Percentiles rank a stretch among this genome's conserved stretches.
These are phyloP conservation scores for Drosophila cracens DNA, from an alignment of 2,888 invertebrate species.

Conservation along the genomic window DNA sequence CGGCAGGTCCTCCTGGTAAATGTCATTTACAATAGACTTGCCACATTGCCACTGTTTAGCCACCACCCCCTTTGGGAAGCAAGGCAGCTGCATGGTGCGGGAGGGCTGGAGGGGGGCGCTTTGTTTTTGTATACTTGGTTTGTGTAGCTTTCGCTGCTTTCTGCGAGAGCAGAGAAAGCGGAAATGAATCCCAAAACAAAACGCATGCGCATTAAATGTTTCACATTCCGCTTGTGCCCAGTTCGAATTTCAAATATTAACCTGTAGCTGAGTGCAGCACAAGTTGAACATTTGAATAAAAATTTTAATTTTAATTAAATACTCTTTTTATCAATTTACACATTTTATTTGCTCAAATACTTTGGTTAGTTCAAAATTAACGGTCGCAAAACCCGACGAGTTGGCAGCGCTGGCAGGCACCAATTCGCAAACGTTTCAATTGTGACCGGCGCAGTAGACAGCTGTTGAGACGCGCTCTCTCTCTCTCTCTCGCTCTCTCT, in stretches of 20 bases:
- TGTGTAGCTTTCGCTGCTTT: constrained; percentile 14
- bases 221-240: constrained; percentile 23
- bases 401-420: constrained; percentile 42
- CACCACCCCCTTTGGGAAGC: constrained; percentile 36
- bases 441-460: constrained; percentile 55
- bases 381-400: constrained; percentile 28
- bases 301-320: background rate
- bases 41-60: constrained; percentile 32
- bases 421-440: constrained; percentile 40
- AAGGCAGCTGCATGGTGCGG: background rate
- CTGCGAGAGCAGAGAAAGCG: constrained; percentile 7
- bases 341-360: background rate
- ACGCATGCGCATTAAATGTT: constrained; percentile 55
- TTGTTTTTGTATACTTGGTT: constrained; percentile 74
- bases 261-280: background rate
- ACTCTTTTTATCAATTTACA: background rate
- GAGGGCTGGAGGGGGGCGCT: constrained; percentile 37
- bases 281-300: background rate
- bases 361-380: constrained; percentile 50
- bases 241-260: background rate
- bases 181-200: constrained; percentile 5
- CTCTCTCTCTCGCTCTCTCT: background rate
- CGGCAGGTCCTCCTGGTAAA: constrained; percentile 57
- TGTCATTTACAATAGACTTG: constrained; percentile 68
- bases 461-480: constrained; percentile 37